Evolutionary conservation across 1,140 invertebrate species (phyloP).

Genomic region (Ladona fulva): DNA sequence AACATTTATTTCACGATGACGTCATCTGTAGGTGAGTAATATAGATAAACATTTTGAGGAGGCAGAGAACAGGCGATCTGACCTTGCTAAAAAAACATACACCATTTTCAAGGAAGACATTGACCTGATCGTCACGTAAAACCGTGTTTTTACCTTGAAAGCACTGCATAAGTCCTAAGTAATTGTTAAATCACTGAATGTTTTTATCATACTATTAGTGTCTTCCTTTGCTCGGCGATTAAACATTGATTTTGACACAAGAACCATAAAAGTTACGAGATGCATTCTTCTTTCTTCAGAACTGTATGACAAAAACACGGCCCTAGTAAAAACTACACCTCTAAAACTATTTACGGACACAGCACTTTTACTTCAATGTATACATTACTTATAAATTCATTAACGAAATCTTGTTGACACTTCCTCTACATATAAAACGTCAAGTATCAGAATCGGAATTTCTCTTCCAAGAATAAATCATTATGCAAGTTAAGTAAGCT

Average conservation of each 20-base stretch:
- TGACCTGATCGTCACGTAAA: neutral
- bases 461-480: neutral
- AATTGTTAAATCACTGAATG: neutral
- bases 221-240: neutral
- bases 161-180: neutral
- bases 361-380: neutral
- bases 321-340: neutral
- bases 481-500: neutral
- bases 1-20: slow-evolving; percentile 10
- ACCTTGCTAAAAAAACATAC: neutral
- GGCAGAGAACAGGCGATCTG: neutral
- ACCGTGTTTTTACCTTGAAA: neutral
- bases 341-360: neutral
- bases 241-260: neutral
- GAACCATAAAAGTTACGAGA: neutral
- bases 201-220: neutral
- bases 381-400: neutral
- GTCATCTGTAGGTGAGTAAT: neutral
- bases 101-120: slow-evolving; percentile 5
- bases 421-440: too few relatives aligned
- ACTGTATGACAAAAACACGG: neutral
- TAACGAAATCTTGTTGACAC: neutral
- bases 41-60: neutral
- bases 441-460: too few relatives aligned
- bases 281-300: neutral